Conservation (phyloP, 2,113 vertebrate genomes). For the Tautogolabrus adspersus region DNA sequence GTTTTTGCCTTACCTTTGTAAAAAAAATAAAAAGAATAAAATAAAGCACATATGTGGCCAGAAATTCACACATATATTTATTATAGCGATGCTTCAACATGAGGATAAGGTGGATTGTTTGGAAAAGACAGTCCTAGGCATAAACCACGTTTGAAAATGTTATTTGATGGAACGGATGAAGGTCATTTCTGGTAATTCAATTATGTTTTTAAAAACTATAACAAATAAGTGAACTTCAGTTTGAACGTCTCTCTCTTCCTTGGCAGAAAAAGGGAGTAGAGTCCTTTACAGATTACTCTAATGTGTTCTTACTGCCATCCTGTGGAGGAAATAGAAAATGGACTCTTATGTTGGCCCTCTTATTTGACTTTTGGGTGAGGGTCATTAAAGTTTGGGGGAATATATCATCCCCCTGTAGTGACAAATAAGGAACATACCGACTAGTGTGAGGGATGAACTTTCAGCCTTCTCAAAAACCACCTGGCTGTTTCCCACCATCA, state of each 20-base stretch:
- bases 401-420: too few species aligned
- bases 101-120: too few species aligned
- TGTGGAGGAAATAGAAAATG: conserved; percentile 31
- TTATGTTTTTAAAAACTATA: neutral
- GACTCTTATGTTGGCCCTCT: neutral
- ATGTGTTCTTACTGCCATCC: conserved; percentile 56
- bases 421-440: conserved; percentile 66
- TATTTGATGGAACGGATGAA: neutral
- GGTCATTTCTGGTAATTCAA: neutral
- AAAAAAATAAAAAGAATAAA: neutral
- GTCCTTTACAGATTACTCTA: neutral
- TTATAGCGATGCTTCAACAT: neutral
- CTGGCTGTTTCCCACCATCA: conserved; percentile 97
- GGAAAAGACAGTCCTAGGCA: too few species aligned
- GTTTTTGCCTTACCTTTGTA: conserved; percentile 94
- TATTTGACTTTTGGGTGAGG: neutral
- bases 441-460: conserved; percentile 94
- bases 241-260: neutral
- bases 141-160: too few species aligned
- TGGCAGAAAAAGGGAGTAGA: neutral
- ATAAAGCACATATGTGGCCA: neutral
- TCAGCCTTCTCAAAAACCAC: conserved; percentile 98
- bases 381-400: too few species aligned
- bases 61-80: neutral
- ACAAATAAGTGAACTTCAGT: neutral